Conservation (phyloP, 2,888 invertebrate species). For the Calameuta filiformis region DNA sequence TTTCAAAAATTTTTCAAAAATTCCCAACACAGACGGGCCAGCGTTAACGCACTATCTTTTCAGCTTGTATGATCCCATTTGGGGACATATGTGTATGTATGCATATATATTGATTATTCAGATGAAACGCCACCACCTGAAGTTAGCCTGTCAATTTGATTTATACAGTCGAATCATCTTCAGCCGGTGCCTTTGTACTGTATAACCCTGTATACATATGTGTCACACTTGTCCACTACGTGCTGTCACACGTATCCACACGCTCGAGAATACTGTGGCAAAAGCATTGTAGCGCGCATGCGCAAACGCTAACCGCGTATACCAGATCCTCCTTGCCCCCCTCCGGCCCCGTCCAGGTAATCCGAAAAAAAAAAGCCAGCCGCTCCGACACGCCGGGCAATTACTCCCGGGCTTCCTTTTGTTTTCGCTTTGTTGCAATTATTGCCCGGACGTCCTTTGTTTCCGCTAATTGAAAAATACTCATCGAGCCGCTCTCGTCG, state of each 20-base stretch:
- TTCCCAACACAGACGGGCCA: too few relatives aligned
- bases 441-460: slow-evolving; percentile 50
- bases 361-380: background rate
- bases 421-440: slow-evolving; percentile 53
- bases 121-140: background rate
- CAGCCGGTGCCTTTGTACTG: background rate
- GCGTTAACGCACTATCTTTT: too few relatives aligned
- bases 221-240: background rate
- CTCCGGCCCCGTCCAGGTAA: background rate
- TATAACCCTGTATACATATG: background rate
- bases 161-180: background rate
- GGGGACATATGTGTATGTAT: too few relatives aligned
- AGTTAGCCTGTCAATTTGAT: background rate
- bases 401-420: slow-evolving; percentile 44
- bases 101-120: background rate
- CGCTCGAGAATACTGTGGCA: background rate
- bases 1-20: background rate
- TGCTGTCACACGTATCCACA: background rate
- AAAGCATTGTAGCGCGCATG: background rate
- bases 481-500: slow-evolving; percentile 27
- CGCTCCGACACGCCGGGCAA: slow-evolving; percentile 41
- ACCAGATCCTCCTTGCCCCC: background rate
- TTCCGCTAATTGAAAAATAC: slow-evolving; percentile 53
- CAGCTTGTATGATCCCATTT: too few relatives aligned
- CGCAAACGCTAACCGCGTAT: background rate